Conservation (phyloP, 2,113 vertebrate genomes). For the Crotalus helleri region DNA sequence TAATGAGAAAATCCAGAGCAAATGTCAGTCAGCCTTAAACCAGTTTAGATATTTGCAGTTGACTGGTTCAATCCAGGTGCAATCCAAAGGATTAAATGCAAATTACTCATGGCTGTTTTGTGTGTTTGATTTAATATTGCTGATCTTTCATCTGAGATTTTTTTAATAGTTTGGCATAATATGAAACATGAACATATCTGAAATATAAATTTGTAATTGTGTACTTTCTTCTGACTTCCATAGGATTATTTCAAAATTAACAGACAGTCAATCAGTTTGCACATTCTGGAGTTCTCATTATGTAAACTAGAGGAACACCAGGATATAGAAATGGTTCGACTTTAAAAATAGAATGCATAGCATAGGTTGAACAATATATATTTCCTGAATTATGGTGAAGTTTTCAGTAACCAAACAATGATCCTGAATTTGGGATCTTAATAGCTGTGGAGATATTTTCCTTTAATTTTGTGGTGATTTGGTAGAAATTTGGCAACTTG, state of each 20-base stretch:
- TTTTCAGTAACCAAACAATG: not conserved
- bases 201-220: not conserved
- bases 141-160: slow-evolving; percentile 20
- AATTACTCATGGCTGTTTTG: slow-evolving; percentile 36
- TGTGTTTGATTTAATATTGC: slow-evolving; percentile 42
- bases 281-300: not conserved
- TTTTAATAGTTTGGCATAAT: slow-evolving; percentile 1
- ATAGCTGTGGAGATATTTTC: not conserved
- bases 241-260: slow-evolving; percentile 31
- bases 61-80: slow-evolving; percentile 16
- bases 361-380: slow-evolving; percentile 1
- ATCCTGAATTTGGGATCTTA: not conserved
- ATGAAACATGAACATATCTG: slow-evolving; percentile 24
- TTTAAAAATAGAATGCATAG: not conserved
- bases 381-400: not conserved
- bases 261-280: not conserved
- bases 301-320: not conserved
- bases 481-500: not conserved
- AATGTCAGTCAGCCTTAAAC: not conserved
- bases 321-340: slow-evolving; percentile 2
- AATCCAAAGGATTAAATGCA: slow-evolving; percentile 25
- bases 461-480: not conserved
- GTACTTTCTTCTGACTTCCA: slow-evolving; percentile 21
- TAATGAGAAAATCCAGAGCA: slow-evolving; percentile 13
- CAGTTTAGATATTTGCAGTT: slow-evolving; percentile 29